Base-by-base conservation (phyloP, 30 jellyfish, hydroid and myxozoan species). In the Cassiopea xamachana region DNA sequence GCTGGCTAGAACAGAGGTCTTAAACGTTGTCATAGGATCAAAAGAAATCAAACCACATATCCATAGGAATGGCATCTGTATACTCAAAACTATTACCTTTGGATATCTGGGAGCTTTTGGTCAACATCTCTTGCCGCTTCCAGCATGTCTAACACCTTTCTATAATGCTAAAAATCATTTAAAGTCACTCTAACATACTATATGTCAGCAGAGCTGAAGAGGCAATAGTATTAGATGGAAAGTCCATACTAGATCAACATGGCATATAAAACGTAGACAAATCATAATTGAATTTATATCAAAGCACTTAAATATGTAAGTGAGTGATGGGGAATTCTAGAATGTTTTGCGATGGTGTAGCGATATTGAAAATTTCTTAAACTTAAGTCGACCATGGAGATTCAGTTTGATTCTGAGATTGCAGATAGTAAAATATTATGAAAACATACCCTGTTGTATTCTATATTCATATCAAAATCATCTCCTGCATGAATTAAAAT, bases 81-180 rank as follows among this genome's bases (percentile, higher is more conserved):
- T 59, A 59, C 61, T 48, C 3, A 39, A 71, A 19, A 71, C 58
- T 55, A 1, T 27, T 78, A 93, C 98, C 97, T 87, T 59, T 79
- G 82, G 70, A 75, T 82, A 43, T 84, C 78, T 7, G 98, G 98
- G 43, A 93, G 81, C 2, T 69, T 88, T 17, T 84, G 86, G 76
- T 88, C 73, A 12, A 17, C 72, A 46, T 55, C 95, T 55, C 92
- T 84, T 17, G 91, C 98, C 39, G 81, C 72, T 75, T 92, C 92
- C 62, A 93, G 93, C 92, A 93, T 87, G 27, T 83, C 86, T 15
- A 93, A 70, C 16, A 88, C 81, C 58, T 83, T 83, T 69, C 77
- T 86, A 72, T 89, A 89, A 67, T 81, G 92, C 96, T 89, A 77
- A 89, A 81, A 50, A 55, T 10, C 64, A 55, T 55, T 3, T 6